Percentiles rank a stretch among this genome's conserved stretches.
Conservation (phyloP, 2,888 invertebrate species). For the Xestia rhomboidea region DNA sequence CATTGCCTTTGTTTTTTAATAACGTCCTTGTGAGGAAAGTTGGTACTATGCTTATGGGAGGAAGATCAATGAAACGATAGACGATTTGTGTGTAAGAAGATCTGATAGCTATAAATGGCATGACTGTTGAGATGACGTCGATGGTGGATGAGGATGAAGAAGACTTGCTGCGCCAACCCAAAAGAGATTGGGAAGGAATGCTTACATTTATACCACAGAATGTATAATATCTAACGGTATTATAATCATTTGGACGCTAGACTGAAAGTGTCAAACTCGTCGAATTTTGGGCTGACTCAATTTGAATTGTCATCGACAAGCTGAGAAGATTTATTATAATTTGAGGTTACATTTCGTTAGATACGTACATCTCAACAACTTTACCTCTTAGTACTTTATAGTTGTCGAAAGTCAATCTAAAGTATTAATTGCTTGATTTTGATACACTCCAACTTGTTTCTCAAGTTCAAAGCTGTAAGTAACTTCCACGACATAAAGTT, state of each 20-base stretch:
- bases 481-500: constrained; percentile 34
- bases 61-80: too few relatives aligned
- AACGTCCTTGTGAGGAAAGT: background rate
- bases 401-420: constrained; percentile 28
- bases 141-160: background rate
- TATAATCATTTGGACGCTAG: too few relatives aligned
- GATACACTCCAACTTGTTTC: constrained; percentile 20
- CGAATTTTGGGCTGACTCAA: too few relatives aligned
- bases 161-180: background rate
- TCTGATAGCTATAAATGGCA: too few relatives aligned
- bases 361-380: background rate
- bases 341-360: background rate
- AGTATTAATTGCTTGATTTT: constrained; percentile 48
- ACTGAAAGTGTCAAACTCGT: too few relatives aligned
- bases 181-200: background rate
- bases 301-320: too few relatives aligned
- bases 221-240: too few relatives aligned
- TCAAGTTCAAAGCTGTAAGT: constrained; percentile 32
- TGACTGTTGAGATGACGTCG: too few relatives aligned
- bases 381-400: background rate
- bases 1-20: background rate
- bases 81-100: background rate
- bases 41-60: too few relatives aligned
- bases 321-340: background rate
- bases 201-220: too few relatives aligned